Evolutionary conservation across 2,113 vertebrate species (phyloP), one percentile per base, ranked within the genome.

Genomic region (Muscicapa adusta): DNA sequence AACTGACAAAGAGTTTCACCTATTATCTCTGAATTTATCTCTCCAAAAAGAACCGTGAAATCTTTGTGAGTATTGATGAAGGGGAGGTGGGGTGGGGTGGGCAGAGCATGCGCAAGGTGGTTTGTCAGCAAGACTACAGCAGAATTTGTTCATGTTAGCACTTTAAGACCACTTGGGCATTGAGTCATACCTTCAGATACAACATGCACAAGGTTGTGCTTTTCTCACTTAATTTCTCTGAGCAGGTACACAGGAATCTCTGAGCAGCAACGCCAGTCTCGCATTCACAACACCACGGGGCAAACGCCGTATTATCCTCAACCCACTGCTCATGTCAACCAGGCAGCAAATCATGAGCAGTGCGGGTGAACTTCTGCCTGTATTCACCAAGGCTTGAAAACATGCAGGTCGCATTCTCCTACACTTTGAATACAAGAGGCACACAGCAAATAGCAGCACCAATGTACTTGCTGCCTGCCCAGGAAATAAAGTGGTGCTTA

Each of bases 201-300:
- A 53, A 36, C 3, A 28, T 0, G 1, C 20, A 23, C 36, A 58
- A 34, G 29, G 43, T 1, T 28, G 38, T 43, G 60, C 45, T 85
- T 61, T 68, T 38, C 62, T 78, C 36, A 61, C 38, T 48, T 68
- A 26, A 9, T 33, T 65, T 76, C 48, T 86, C 75, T 57, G 60
- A 80, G 42, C 83, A 78, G 38, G 57, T 42, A 43, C 1, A 7
- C 40, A 81, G 70, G 62, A 63, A 60, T 8, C 43, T 54, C 72
- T 13, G 7, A 72, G 43, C 73, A 85, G 65, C 66, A 48, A 16
- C 2, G 50, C 42, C 36, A 57, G 24, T 9, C 57, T n/a, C 2
- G 0, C 47, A 14, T 6, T 67, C 2, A 0, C 40, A 88, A 2
- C 14, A 23, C 43, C 58, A 20, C 0, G 1, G 53, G n/a, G 20